Conservation (phyloP, 2,113 vertebrate species). For the Strix uralensis region DNA sequence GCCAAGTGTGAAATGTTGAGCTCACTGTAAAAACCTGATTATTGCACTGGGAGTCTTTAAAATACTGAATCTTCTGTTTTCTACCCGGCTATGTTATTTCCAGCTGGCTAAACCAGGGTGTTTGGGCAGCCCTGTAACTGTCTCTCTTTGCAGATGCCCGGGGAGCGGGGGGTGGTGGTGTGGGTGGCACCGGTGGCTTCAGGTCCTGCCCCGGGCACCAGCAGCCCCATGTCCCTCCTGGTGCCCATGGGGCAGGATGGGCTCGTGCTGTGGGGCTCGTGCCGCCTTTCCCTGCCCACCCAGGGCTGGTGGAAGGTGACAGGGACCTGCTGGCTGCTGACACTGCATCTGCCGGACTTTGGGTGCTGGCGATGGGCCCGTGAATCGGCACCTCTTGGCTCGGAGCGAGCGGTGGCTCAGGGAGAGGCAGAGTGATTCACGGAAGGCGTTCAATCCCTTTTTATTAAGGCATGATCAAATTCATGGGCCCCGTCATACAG, state of each 20-base stretch:
- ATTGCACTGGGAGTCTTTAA: background rate
- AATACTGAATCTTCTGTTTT: background rate
- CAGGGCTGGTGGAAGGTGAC: background rate
- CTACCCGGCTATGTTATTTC: accelerated
- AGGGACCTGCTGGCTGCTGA: accelerated
- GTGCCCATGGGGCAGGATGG: background rate
- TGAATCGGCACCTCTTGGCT: background rate
- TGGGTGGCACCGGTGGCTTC: background rate
- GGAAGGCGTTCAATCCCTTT: accelerated
- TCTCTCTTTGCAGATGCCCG: accelerated
- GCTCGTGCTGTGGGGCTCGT: accelerated
- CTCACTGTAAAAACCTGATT: background rate
- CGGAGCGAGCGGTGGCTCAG: accelerated
- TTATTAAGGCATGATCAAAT: background rate
- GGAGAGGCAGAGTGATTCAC: background rate
- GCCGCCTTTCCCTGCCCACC: background rate
- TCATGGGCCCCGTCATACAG: background rate
- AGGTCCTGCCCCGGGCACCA: accelerated
- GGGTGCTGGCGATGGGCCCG: background rate
- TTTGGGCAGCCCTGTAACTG: background rate
- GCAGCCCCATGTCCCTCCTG: accelerated
- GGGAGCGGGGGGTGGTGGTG: background rate
- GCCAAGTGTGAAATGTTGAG: background rate
- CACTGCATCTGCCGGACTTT: accelerated
- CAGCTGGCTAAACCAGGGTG: accelerated